These are phyloP conservation scores for Spatula versicolor DNA, from an alignment of 2,797 vertebrate genomes.

Conservation along the genomic window DNA sequence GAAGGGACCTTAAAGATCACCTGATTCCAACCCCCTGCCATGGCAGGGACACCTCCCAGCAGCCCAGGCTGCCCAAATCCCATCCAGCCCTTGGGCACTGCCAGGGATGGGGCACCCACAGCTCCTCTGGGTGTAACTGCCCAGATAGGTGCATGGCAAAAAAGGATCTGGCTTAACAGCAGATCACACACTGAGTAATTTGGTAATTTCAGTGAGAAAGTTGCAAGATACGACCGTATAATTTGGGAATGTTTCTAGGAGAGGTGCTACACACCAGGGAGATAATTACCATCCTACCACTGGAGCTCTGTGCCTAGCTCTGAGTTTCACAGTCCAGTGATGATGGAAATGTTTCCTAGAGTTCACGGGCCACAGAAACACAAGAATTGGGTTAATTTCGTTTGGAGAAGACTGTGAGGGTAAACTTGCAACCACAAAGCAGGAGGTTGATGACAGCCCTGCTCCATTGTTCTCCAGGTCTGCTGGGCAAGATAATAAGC, in stretches of 20 bases:
- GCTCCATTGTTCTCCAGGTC: not conserved
- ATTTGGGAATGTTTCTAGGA: not conserved
- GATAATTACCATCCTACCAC: not conserved
- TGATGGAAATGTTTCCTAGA: not conserved
- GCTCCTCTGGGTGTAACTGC: not conserved
- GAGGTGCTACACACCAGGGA: not conserved
- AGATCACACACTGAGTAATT: not conserved
- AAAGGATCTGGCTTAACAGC: not conserved
- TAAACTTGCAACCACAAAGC: not conserved
- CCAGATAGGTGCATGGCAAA: not conserved
- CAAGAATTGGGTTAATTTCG: accelerated
- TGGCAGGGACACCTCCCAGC: no score
- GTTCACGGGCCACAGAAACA: not conserved
- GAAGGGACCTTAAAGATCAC: no score
- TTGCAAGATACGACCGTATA: not conserved
- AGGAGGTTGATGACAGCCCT: not conserved
- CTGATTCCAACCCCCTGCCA: no score
- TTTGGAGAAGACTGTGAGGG: not conserved
- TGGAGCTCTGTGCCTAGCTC: not conserved
- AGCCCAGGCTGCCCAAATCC: no score
- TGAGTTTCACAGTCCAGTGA: not conserved
- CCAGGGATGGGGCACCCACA: no score
- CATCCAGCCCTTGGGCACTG: no score
- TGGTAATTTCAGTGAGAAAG: not conserved
- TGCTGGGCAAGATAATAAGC: not conserved